Evolutionary conservation across 2,797 vertebrate genomes (phyloP).

Genomic region (Clarias pachynema): DNA sequence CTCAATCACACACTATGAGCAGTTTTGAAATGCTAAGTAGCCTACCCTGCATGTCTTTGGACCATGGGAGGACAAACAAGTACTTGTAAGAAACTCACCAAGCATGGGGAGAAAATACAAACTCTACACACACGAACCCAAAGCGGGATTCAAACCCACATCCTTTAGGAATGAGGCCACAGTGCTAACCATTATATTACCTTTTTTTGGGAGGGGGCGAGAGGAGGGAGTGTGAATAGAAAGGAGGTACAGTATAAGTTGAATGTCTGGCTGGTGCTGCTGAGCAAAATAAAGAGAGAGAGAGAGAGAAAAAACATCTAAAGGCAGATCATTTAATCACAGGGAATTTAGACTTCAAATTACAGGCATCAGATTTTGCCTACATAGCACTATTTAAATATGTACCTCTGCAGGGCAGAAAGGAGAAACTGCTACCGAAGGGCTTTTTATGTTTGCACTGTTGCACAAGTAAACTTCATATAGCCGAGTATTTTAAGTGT

Average conservation of each 20-base stretch:
- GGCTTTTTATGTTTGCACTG: neutral
- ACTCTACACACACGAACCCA: too few relatives aligned
- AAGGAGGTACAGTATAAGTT: neutral
- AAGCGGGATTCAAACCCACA: too few relatives aligned
- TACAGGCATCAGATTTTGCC: slow-evolving; percentile 17
- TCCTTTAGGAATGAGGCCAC: too few relatives aligned
- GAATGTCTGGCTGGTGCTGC: neutral
- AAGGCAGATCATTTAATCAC: neutral
- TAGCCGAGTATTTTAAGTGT: neutral
- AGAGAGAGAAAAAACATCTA: neutral
- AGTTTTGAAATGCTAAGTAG: too few relatives aligned
- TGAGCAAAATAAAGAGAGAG: neutral
- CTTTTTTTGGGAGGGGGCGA: neutral
- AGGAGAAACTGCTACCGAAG: neutral
- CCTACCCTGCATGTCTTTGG: too few relatives aligned
- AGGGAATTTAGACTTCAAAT: neutral
- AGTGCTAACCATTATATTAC: too few relatives aligned
- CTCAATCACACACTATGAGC: too few relatives aligned
- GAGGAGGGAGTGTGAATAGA: neutral
- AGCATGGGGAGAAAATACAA: too few relatives aligned
- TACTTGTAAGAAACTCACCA: too few relatives aligned
- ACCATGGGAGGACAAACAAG: too few relatives aligned
- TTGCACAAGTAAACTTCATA: neutral
- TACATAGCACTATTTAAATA: slow-evolving; percentile 5
- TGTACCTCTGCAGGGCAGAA: neutral